phyloP scores from a whole-genome alignment of 2,113 vertebrate genomes.

The Tetraodon nigroviridis region DNA sequence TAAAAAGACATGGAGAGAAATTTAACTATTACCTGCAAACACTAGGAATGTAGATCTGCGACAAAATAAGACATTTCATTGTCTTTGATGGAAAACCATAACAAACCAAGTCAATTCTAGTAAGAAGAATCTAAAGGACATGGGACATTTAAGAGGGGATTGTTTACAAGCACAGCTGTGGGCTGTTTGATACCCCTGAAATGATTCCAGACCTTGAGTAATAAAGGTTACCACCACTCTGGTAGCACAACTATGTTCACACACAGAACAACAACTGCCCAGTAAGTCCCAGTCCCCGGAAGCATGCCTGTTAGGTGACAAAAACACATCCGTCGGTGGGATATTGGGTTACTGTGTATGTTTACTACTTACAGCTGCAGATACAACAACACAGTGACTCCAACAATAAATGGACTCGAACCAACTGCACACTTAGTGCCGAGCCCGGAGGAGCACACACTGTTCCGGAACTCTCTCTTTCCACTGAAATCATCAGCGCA shows the following conservation, averaged over 20 bases:
- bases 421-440: too few relatives aligned
- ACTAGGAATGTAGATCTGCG: neutral
- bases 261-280: constrained; percentile 8
- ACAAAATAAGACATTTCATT: neutral
- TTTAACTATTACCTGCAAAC: too few relatives aligned
- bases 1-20: too few relatives aligned
- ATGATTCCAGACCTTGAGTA: constrained; percentile 44
- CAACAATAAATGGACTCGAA: too few relatives aligned
- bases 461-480: constrained; percentile 1
- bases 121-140: constrained; percentile 1
- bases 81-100: too few relatives aligned
- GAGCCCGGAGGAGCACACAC: too few relatives aligned
- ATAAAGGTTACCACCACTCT: constrained; percentile 46
- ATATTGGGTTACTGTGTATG: too few relatives aligned
- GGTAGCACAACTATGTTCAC: constrained; percentile 12
- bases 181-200: constrained; percentile 40
- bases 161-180: constrained; percentile 46
- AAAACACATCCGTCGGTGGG: too few relatives aligned
- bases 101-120: too few relatives aligned
- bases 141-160: constrained; percentile 29
- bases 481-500: constrained; percentile 13
- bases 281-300: constrained; percentile 2
- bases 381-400: too few relatives aligned
- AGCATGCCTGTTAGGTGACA: constrained; percentile 7
- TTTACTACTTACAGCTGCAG: too few relatives aligned